Evolutionary conservation across 1,140 invertebrate genomes (phyloP).

Genomic region (Philotrypesis tridentata): DNA sequence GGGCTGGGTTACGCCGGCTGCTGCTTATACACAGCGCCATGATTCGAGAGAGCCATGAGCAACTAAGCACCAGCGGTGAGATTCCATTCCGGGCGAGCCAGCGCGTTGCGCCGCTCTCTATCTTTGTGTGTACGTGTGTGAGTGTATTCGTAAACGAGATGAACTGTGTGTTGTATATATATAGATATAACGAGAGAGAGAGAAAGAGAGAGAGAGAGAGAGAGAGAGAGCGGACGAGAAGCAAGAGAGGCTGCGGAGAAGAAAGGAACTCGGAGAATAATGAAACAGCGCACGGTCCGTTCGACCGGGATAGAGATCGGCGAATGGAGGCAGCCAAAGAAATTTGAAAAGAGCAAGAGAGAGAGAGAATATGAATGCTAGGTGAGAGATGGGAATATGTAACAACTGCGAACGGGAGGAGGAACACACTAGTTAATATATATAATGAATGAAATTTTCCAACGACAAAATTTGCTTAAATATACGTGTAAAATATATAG

Average conservation of each 20-base stretch:
- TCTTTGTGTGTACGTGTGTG: not conserved
- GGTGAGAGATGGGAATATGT: not conserved
- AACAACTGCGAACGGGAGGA: not conserved
- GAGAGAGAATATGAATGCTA: not conserved
- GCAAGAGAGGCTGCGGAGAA: slow-evolving; percentile 40
- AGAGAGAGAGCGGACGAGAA: not conserved
- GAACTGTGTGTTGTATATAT: not conserved
- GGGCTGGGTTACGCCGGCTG: slow-evolving; percentile 27
- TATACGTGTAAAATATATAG: not conserved
- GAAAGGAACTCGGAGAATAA: slow-evolving; percentile 32
- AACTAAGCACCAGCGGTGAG: slow-evolving; percentile 30
- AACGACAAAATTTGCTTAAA: not conserved
- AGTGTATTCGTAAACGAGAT: not conserved
- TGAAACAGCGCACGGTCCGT: not conserved
- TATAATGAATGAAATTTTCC: not conserved
- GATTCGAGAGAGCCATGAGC: not conserved
- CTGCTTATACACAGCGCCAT: slow-evolving; percentile 11
- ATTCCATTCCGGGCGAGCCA: slow-evolving; percentile 57
- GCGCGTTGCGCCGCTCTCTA: slow-evolving; percentile 28
- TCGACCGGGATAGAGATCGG: not conserved
- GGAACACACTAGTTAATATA: not conserved
- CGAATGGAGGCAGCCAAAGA: not conserved
- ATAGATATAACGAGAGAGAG: not conserved
- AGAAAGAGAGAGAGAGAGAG: not conserved
- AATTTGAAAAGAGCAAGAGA: not conserved